Base-by-base conservation (phyloP, 2,888 invertebrate genomes). In the Zootermopsis nevadensis region DNA sequence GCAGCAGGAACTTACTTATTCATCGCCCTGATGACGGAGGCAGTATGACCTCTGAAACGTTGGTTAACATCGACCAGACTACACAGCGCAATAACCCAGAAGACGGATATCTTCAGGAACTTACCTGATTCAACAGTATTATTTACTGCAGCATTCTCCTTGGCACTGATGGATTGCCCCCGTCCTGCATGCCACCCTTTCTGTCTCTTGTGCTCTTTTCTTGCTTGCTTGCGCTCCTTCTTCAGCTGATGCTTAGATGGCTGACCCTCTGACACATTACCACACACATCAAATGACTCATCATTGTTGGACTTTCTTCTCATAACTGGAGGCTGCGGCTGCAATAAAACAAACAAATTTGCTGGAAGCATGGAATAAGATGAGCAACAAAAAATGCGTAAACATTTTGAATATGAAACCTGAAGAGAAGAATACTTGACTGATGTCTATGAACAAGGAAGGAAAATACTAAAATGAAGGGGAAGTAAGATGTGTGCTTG, bases 221-320 rank as follows among this genome's bases (percentile, higher is more conserved):
- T 90, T 1, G 91, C 91, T 15, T 91, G 91, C 82, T 91, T 91
- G 86, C 92, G 91, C 87, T 94, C 93, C 87, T 93, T 94, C 89
- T 93, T 94, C 82, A 91, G 88, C 87, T 94, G 94, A 88, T 93
- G 91, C 88, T 94, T 94, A 7, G 93, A 93, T 4, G 92, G 91
- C 87, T 92, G 91, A 81, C 67, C 81, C 82, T 66, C 84, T 83
- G 69, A 24, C n/a, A 82, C 86, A 83, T 87, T 88, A 15, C 86
- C 87, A 85, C 86, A 86, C n/a, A 87, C 85, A 77, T 88, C 88
- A n/a, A 86, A 85, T 10, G 86, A 86, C 83, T 88, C 87, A 12
- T 87, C 87, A 81, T 85, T 86, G 48, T 84, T 87, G 81, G 85
- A 86, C 83, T 87, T 89, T 81, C 88, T 86, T 76, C 88, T 87